Evolutionary conservation across 2,797 vertebrate genomes (phyloP).

Genomic region (Pipistrellus pygmaeus): DNA sequence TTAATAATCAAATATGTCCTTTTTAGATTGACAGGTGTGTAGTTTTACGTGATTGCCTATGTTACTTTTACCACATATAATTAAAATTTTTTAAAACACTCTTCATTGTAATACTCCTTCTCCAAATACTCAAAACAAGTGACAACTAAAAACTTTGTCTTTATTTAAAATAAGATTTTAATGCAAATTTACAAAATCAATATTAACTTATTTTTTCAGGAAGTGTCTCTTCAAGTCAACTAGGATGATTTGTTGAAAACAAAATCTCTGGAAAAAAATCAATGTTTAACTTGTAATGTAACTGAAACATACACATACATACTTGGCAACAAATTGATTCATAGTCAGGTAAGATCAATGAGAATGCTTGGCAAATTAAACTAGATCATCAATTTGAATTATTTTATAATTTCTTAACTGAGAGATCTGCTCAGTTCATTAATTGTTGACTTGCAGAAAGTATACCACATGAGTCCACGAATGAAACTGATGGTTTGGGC

Average conservation of each 20-base stretch:
- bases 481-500: slow-evolving; percentile 19
- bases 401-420: slow-evolving; percentile 34
- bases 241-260: slow-evolving; percentile 26
- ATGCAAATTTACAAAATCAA: slow-evolving; percentile 17
- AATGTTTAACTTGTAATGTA: slow-evolving; percentile 10
- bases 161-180: slow-evolving; percentile 30
- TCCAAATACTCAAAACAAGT: background rate
- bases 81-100: background rate
- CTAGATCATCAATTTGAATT: slow-evolving; percentile 37
- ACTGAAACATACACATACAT: background rate
- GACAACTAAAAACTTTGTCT: background rate
- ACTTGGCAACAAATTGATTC: slow-evolving; percentile 58
- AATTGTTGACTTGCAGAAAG: slow-evolving; percentile 11
- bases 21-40: background rate
- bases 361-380: slow-evolving; percentile 40
- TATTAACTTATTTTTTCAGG: background rate
- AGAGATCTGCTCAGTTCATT: slow-evolving; percentile 22
- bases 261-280: slow-evolving; percentile 11
- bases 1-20: background rate
- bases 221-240: background rate
- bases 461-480: background rate
- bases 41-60: background rate
- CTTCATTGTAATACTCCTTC: background rate
- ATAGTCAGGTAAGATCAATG: slow-evolving; percentile 49
- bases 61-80: background rate